A percentile compares a stretch with the other conserved stretches of the same genome.
phyloP scores from a whole-genome alignment of 2,797 vertebrate species.

The Mormyrops boulengeri region DNA sequence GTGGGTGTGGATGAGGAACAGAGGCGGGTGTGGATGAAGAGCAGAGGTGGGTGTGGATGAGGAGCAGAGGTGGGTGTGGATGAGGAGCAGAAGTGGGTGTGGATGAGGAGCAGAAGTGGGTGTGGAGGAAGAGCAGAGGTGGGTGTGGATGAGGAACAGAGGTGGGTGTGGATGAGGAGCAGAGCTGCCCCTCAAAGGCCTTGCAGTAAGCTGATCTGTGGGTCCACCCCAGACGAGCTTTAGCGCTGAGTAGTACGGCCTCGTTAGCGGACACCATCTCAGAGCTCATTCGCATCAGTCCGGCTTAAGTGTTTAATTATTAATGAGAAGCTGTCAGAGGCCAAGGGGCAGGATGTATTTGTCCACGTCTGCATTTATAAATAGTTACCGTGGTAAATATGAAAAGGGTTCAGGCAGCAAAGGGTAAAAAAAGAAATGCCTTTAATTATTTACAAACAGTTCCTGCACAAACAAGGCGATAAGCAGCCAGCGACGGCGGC shows the following conservation, averaged over 20 bases:
- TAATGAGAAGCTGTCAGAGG: constrained; percentile 48
- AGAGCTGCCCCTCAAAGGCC: background rate
- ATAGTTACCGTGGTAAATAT: constrained; percentile 28
- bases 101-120: background rate
- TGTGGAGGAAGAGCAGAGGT: no score
- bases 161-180: background rate
- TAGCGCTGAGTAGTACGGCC: constrained; percentile 40
- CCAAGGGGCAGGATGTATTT: constrained; percentile 29
- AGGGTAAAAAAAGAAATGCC: constrained; percentile 28
- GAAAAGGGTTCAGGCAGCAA: constrained; percentile 18
- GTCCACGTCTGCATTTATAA: background rate
- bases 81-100: background rate
- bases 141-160: background rate
- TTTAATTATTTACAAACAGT: background rate
- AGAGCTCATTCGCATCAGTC: constrained; percentile 37
- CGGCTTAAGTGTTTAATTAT: constrained; percentile 41
- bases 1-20: background rate
- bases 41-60: no score
- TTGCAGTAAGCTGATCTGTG: background rate
- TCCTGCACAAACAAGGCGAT: background rate
- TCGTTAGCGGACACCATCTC: constrained; percentile 44
- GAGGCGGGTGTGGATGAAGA: no score
- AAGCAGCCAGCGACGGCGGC: background rate
- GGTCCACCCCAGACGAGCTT: background rate
- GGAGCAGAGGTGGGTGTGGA: no score